phyloP scores from a whole-genome alignment of 1,140 invertebrate species.

The Ceratina calcarata region DNA sequence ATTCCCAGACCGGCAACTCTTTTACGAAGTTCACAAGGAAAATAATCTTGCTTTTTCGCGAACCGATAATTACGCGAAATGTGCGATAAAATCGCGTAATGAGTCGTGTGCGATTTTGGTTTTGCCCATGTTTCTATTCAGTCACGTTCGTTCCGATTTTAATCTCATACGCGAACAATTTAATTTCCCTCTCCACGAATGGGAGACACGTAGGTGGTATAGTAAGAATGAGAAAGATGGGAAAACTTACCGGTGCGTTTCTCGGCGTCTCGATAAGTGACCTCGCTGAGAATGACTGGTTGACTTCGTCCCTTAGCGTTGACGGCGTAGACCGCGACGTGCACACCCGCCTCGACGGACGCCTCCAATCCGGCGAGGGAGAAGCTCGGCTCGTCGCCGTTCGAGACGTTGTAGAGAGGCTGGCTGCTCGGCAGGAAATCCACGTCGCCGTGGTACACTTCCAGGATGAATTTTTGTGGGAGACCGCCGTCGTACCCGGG shows the following conservation, averaged over 20 bases:
- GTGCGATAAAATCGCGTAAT: neutral
- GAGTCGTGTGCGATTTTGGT: too few species aligned
- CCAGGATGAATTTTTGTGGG: conserved; percentile 89
- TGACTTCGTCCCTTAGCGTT: conserved; percentile 90
- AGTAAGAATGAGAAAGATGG: neutral
- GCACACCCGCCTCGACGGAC: conserved; percentile 84
- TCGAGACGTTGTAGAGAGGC: conserved; percentile 85
- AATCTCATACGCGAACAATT: too few species aligned
- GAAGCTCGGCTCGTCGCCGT: conserved; percentile 84
- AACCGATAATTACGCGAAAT: neutral
- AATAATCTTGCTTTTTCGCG: neutral
- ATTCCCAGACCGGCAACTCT: neutral
- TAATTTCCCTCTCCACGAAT: too few species aligned
- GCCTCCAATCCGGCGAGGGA: conserved; percentile 87
- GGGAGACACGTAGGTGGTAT: too few species aligned
- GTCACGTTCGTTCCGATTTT: too few species aligned
- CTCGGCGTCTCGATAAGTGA: conserved; percentile 89
- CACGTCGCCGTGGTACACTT: conserved; percentile 85
- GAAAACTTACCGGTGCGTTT: conserved; percentile 88
- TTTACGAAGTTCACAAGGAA: neutral
- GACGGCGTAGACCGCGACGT: conserved; percentile 87
- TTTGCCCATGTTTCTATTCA: too few species aligned
- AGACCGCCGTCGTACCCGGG: conserved; percentile 92
- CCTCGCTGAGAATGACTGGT: conserved; percentile 86
- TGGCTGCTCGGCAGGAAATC: conserved; percentile 69